Evolutionary conservation across 2,888 invertebrate genomes (phyloP).

Genomic region (Amphiduros pacificus): DNA sequence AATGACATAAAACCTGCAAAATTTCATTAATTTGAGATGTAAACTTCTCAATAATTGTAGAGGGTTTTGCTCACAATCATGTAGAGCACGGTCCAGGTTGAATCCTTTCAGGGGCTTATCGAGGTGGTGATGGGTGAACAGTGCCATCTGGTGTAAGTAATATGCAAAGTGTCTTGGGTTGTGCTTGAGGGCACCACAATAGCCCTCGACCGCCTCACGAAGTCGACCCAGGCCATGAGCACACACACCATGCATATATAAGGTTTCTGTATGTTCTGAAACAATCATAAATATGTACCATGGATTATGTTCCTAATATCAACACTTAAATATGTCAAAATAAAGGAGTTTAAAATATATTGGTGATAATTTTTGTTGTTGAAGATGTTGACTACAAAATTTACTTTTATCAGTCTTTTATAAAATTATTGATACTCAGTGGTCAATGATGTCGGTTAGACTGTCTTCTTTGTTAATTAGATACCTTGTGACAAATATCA

Average conservation of each 20-base stretch:
- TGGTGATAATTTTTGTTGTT: no score
- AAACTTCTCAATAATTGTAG: no score
- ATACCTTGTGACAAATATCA: no score
- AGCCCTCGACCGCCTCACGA: not conserved
- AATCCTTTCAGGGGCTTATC: not conserved
- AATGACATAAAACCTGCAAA: no score
- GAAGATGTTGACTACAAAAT: no score
- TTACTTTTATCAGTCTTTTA: no score
- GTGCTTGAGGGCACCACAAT: not conserved
- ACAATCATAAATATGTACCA: not conserved
- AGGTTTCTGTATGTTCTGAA: slow-evolving; percentile 2
- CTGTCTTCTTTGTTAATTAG: no score
- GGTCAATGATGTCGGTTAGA: no score
- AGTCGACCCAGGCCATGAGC: slow-evolving; percentile 6
- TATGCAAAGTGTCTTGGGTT: slow-evolving; percentile 6
- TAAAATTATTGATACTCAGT: no score
- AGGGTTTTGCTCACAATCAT: slow-evolving; percentile 3
- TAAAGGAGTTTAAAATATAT: no score
- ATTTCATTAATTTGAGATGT: no score
- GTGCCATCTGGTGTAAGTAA: slow-evolving; percentile 10
- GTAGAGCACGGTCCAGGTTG: slow-evolving; percentile 2
- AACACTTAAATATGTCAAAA: not conserved
- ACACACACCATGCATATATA: slow-evolving; percentile 11
- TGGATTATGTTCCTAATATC: not conserved
- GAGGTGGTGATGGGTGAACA: not conserved